These are phyloP conservation scores for Cerastis leucographa DNA, from an alignment of 2,888 invertebrate genomes.

Conservation along the genomic window DNA sequence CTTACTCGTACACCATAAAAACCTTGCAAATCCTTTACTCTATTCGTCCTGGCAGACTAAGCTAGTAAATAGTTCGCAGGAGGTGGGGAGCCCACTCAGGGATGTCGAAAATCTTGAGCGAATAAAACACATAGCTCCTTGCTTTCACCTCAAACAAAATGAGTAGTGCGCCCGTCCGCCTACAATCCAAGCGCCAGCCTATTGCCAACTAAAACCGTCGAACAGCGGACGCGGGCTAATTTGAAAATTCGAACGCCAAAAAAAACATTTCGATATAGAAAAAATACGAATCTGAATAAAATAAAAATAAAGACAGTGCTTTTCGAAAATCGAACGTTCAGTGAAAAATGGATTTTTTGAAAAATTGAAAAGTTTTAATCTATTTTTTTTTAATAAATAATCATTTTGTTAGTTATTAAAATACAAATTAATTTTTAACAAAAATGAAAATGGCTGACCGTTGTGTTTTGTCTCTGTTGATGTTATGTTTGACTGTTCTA, in stretches of 20 bases:
- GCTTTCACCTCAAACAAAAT: slow-evolving; percentile 90
- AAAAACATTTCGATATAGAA: slow-evolving; percentile 32
- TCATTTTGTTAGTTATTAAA: slow-evolving; percentile 63
- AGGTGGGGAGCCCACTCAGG: slow-evolving; percentile 82
- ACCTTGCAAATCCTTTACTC: slow-evolving; percentile 52
- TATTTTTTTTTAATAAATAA: slow-evolving; percentile 33
- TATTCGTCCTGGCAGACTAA: slow-evolving; percentile 66
- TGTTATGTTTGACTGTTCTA: slow-evolving; percentile 81
- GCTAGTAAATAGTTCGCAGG: slow-evolving; percentile 73
- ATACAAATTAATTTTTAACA: slow-evolving; percentile 57
- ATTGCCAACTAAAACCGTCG: slow-evolving; percentile 80
- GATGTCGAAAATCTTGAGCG: slow-evolving; percentile 87
- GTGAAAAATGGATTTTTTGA: slow-evolving; percentile 68
- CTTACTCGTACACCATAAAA: slow-evolving; percentile 62
- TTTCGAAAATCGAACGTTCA: slow-evolving; percentile 58
- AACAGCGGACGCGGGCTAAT: slow-evolving; percentile 81
- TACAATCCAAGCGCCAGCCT: slow-evolving; percentile 74
- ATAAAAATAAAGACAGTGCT: slow-evolving; percentile 49
- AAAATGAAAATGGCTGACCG: slow-evolving; percentile 80
- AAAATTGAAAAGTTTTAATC: slow-evolving; percentile 40
- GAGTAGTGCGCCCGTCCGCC: slow-evolving; percentile 81
- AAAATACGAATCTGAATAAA: slow-evolving; percentile 51
- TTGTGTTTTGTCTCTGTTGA: slow-evolving; percentile 79
- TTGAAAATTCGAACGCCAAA: slow-evolving; percentile 70
- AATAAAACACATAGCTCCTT: slow-evolving; percentile 87